Conservation (phyloP, 2,888 invertebrate genomes). For the Cetonia aurata region DNA sequence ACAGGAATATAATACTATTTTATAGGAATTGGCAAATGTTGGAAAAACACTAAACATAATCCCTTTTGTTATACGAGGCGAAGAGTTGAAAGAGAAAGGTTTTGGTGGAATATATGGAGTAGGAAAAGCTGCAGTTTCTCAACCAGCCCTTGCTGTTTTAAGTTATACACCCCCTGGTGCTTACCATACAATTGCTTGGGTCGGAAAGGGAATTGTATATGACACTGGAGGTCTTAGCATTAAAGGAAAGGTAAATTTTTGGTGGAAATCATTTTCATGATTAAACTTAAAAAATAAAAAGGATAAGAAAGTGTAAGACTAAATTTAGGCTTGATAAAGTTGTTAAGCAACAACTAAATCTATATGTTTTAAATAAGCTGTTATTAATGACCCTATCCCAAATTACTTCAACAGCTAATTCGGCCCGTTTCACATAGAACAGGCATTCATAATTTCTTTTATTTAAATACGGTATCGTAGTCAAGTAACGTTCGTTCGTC, state of each 20-base stretch:
- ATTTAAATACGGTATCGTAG: too few species aligned
- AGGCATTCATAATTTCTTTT: too few species aligned
- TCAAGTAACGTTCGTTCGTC: too few species aligned
- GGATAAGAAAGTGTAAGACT: too few species aligned
- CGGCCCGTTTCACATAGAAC: too few species aligned
- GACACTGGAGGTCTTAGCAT: constrained; percentile 95
- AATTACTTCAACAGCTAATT: too few species aligned
- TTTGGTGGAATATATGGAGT: constrained; percentile 92
- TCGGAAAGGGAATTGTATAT: constrained; percentile 95
- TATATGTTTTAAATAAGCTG: too few species aligned
- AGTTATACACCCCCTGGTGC: constrained; percentile 75
- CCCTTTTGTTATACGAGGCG: constrained; percentile 82
- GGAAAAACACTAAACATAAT: constrained; percentile 75
- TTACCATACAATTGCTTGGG: constrained; percentile 81
- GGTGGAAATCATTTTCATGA: too few species aligned
- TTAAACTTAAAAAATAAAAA: too few species aligned
- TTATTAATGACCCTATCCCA: too few species aligned
- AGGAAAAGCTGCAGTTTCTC: constrained; percentile 79
- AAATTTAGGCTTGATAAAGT: too few species aligned
- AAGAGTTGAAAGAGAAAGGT: constrained; percentile 80
- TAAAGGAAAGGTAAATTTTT: constrained; percentile 82
- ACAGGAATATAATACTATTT: constrained; percentile 13
- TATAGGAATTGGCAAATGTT: constrained; percentile 76
- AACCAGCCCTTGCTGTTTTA: constrained; percentile 76
- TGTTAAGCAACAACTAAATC: too few species aligned